These are phyloP conservation scores for Amphiura filiformis DNA, from an alignment of 35 echinoderm and acorn worm species.

Conservation along the genomic window DNA sequence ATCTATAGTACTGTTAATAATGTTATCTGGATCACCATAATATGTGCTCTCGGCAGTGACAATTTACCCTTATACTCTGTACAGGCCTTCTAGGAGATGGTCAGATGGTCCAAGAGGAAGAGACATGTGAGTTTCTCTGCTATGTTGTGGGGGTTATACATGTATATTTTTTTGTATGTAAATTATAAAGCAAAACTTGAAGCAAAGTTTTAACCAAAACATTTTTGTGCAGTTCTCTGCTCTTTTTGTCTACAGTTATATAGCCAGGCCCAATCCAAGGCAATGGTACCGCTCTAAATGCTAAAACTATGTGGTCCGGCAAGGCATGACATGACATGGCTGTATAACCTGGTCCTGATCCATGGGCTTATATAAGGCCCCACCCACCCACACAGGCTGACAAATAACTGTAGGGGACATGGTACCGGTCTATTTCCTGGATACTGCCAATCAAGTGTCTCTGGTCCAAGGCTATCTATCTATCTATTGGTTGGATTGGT, in stretches of 20 bases:
- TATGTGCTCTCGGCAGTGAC: constrained; percentile 2
- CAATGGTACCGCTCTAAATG: too few relatives aligned
- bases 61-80: constrained; percentile 3
- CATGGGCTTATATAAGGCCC: not conserved
- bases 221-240: not conserved
- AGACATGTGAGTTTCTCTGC: not conserved
- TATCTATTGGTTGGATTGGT: not conserved
- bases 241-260: not conserved
- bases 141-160: not conserved
- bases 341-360: not conserved
- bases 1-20: not conserved
- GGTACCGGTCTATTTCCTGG: not conserved
- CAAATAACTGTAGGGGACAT: not conserved
- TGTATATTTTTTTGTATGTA: not conserved
- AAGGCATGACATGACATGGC: too few relatives aligned
- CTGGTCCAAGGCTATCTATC: not conserved
- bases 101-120: not conserved
- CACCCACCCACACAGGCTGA: too few relatives aligned
- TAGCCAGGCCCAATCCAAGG: too few relatives aligned
- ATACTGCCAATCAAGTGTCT: not conserved
- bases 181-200: not conserved
- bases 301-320: too few relatives aligned
- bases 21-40: not conserved
- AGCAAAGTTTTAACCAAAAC: not conserved
- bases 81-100: constrained; percentile 10